These are phyloP conservation scores for Microchirus variegatus DNA, from an alignment of 2,797 vertebrate species.

Conservation along the genomic window DNA sequence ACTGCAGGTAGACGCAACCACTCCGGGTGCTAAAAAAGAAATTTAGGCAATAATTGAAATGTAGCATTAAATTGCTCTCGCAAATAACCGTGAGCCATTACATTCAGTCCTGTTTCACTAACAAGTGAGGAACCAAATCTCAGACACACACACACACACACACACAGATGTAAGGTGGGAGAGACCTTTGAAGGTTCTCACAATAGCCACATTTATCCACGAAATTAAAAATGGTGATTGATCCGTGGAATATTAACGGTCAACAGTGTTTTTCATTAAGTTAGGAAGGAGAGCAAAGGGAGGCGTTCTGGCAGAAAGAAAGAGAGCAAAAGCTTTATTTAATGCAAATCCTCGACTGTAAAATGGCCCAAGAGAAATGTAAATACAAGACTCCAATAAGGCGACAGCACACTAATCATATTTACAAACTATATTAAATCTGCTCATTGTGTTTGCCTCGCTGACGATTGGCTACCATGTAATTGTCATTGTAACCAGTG, in stretches of 20 bases:
- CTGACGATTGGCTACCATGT: conserved; percentile 92
- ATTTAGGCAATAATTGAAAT: conserved; percentile 99
- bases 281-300: conserved; percentile 82
- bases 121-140: conserved; percentile 82
- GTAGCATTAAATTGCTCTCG: conserved; percentile 99
- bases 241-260: conserved; percentile 94
- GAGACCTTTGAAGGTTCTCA: conserved; percentile 82
- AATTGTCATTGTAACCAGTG: conserved; percentile 98
- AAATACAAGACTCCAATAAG: conserved; percentile 98
- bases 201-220: conserved; percentile 86
- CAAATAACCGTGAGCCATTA: conserved; percentile 98
- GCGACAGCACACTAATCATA: conserved; percentile 99
- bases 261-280: conserved; percentile 94
- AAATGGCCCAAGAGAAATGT: conserved; percentile 98
- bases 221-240: conserved; percentile 93
- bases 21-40: conserved; percentile 92
- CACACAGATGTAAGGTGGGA: conserved; percentile 58
- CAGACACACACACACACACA: conserved; percentile 48
- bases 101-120: conserved; percentile 81
- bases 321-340: conserved; percentile 87
- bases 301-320: conserved; percentile 74
- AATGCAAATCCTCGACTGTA: conserved; percentile 92
- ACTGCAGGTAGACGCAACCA: conserved; percentile 87
- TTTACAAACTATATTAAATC: conserved; percentile 99
- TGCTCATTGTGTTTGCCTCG: conserved; percentile 95